phyloP scores from a whole-genome alignment of 1,140 invertebrate species.

The Ceratoteleas bidentatus region DNA sequence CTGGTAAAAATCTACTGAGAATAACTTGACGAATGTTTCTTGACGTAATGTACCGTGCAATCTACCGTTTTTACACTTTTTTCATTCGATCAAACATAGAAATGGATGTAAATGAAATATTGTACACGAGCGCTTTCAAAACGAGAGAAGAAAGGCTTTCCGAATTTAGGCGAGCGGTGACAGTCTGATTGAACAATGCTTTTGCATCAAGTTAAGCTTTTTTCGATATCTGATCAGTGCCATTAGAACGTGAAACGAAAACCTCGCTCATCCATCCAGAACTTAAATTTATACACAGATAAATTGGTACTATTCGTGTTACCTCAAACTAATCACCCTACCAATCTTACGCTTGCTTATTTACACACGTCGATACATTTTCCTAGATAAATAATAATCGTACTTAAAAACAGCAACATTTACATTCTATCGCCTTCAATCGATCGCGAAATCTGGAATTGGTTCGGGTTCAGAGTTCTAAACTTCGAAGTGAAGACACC shows the following conservation, averaged over 20 bases:
- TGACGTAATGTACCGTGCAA: not conserved
- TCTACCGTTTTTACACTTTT: slow-evolving; percentile 11
- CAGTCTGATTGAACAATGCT: not conserved
- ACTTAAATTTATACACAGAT: slow-evolving; percentile 14
- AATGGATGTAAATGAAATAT: not conserved
- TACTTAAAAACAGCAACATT: slow-evolving; percentile 24
- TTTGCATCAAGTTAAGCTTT: not conserved
- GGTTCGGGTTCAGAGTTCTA: no score
- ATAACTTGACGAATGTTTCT: not conserved
- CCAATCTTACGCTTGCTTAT: slow-evolving; percentile 45
- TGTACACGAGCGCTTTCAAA: not conserved
- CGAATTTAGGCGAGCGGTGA: not conserved
- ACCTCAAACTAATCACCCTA: slow-evolving; percentile 24
- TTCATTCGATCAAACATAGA: slow-evolving; percentile 2
- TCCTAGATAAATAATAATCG: slow-evolving; percentile 30
- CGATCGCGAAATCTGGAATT: slow-evolving; percentile 21
- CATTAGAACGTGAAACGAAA: slow-evolving; percentile 1
- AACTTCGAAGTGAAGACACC: no score
- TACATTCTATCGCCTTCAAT: slow-evolving; percentile 9
- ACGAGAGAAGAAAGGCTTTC: not conserved
- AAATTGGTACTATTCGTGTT: slow-evolving; percentile 8
- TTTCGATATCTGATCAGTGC: not conserved
- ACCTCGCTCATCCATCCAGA: slow-evolving; percentile 6
- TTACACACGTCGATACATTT: slow-evolving; percentile 37
- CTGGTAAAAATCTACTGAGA: slow-evolving; percentile 3